Evolutionary conservation across 1,140 invertebrate genomes (phyloP).

Genomic region (Drosophila sulfurigaster): DNA sequence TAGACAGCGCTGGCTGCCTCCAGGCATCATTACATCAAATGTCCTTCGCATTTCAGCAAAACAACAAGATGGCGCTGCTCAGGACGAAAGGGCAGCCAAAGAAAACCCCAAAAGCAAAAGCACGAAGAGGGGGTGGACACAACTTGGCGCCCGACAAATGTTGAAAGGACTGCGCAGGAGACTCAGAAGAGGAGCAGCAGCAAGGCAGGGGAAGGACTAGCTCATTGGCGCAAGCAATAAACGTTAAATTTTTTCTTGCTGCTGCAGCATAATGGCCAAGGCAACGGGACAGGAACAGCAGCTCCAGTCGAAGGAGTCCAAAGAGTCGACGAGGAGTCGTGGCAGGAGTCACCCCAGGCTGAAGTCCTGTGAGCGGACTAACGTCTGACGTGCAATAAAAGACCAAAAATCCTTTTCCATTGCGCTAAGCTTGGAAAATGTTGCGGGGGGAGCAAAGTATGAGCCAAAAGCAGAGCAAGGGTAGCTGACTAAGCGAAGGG

Average conservation of each 20-base stretch:
- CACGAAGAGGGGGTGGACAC: conserved; percentile 10
- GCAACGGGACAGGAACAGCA: conserved; percentile 37
- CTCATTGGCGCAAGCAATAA: conserved; percentile 83
- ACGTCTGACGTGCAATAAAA: conserved; percentile 82
- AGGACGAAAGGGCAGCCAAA: conserved; percentile 66
- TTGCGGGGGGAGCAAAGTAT: conserved; percentile 7
- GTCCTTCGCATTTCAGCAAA: conserved; percentile 83
- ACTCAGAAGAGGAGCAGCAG: not conserved
- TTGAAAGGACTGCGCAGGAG: conserved; percentile 64
- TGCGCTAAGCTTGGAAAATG: conserved; percentile 77
- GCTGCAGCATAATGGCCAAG: conserved; percentile 75
- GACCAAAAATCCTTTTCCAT: conserved; percentile 83
- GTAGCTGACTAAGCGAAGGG: not conserved
- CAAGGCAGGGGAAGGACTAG: conserved; percentile 54
- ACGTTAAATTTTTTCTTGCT: conserved; percentile 80
- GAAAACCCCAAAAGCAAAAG: conserved; percentile 67
- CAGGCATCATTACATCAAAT: conserved; percentile 84
- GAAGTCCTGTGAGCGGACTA: conserved; percentile 68
- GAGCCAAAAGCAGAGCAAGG: not conserved
- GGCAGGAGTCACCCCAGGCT: conserved; percentile 26
- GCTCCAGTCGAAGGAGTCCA: conserved; percentile 4
- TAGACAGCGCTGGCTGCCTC: conserved; percentile 67
- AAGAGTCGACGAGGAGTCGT: conserved; percentile 3
- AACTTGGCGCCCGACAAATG: conserved; percentile 76
- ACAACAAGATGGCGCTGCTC: conserved; percentile 81